A percentile compares a stretch with the other conserved stretches of the same genome.
Conservation (phyloP, 2,113 vertebrate species). For the Otis tarda region DNA sequence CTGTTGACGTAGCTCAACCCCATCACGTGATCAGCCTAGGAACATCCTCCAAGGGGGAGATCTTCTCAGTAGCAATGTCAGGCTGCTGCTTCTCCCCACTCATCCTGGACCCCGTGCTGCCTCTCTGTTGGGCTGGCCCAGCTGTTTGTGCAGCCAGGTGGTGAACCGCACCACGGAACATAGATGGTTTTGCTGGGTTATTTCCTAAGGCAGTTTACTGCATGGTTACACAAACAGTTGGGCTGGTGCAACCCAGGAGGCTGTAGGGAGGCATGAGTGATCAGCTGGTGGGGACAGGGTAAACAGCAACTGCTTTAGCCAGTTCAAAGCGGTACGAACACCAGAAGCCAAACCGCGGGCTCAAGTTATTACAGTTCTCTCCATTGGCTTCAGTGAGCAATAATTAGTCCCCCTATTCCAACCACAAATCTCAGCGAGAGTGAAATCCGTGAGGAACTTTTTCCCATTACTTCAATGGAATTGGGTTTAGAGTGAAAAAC, state of each 20-base stretch:
- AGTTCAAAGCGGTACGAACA: not conserved
- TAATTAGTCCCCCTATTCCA: not conserved
- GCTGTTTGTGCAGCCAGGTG: not conserved
- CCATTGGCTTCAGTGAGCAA: not conserved
- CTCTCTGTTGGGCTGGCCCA: not conserved
- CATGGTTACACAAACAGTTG: not conserved
- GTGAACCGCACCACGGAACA: not conserved
- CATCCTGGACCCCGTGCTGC: rapidly evolving
- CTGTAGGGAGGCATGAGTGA: not conserved
- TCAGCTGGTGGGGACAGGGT: not conserved
- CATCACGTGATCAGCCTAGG: not conserved
- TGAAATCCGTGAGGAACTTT: not conserved
- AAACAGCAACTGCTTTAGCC: not conserved
- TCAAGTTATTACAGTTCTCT: not conserved
- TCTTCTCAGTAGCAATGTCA: not conserved
- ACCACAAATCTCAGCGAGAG: not conserved
- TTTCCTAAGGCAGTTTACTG: not conserved
- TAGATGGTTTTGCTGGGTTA: rapidly evolving
- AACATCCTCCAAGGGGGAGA: not conserved
- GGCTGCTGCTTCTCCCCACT: not conserved
- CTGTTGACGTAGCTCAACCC: not conserved
- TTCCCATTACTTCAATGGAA: not conserved
- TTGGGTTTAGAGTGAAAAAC: not conserved
- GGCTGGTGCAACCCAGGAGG: not conserved
- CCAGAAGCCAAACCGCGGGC: not conserved